A percentile compares a stretch with the other conserved stretches of the same genome.
These are phyloP conservation scores for Cryptomyrus ogoouensis DNA, from an alignment of 2,113 vertebrate genomes.

Conservation along the genomic window DNA sequence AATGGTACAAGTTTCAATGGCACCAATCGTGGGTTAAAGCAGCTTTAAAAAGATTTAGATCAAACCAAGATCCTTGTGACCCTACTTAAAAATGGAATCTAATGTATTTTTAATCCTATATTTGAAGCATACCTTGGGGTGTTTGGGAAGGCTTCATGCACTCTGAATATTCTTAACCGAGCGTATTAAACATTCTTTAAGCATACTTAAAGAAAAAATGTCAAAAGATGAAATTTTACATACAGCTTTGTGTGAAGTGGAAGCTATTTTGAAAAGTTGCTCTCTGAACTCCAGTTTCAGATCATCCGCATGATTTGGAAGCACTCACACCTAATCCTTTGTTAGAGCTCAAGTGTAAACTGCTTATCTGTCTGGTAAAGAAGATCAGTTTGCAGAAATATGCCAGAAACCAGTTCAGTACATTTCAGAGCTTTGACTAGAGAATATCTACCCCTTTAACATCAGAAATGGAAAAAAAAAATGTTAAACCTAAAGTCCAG, in stretches of 20 bases:
- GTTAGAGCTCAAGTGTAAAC: not conserved
- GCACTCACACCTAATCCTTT: not conserved
- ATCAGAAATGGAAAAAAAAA: not conserved
- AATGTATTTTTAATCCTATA: not conserved
- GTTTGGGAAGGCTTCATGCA: not conserved
- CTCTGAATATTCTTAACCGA: not conserved
- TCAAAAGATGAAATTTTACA: not conserved
- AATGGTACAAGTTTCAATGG: not conserved
- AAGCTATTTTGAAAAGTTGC: not conserved
- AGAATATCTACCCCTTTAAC: not conserved
- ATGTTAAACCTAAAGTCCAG: not conserved
- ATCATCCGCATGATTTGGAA: not conserved
- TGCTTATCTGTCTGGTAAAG: not conserved
- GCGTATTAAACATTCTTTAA: not conserved
- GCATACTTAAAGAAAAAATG: not conserved
- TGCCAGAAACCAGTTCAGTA: not conserved
- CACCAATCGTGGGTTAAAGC: not conserved
- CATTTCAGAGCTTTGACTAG: not conserved
- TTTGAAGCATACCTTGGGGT: not conserved
- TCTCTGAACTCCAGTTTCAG: not conserved
- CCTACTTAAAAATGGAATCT: not conserved
- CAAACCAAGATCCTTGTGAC: not conserved
- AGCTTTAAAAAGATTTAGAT: not conserved
- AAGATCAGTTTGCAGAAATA: not conserved
- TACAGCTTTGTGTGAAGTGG: not conserved